A percentile compares a stretch with the other conserved stretches of the same genome.
Evolutionary conservation across 2,113 vertebrate genomes (phyloP).

Genomic region (Cheilinus undulatus): DNA sequence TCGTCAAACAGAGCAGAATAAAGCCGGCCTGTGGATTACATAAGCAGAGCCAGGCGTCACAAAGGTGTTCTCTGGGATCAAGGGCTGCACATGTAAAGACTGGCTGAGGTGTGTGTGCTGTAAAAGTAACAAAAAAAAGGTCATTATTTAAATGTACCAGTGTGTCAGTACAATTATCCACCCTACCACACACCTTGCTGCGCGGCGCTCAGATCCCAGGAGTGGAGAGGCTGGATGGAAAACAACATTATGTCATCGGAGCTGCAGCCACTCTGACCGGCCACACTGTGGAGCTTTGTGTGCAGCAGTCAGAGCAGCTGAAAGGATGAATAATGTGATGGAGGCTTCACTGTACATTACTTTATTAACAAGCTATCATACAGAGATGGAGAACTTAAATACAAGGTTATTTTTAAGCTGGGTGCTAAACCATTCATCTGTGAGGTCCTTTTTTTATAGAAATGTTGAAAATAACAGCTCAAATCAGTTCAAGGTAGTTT

Average conservation of each 20-base stretch:
- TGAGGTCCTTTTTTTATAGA: no score
- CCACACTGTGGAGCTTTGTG: constrained; percentile 78
- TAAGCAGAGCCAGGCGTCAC: background rate
- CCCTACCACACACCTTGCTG: constrained; percentile 46
- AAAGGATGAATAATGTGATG: constrained; percentile 1
- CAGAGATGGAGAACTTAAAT: background rate
- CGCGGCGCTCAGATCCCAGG: constrained; percentile 22
- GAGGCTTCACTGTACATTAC: background rate
- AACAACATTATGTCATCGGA: constrained; percentile 70
- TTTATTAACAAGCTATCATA: background rate
- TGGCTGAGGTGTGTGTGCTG: constrained; percentile 2
- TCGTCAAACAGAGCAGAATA: constrained; percentile 11
- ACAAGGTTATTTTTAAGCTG: no score
- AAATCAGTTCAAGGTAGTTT: no score
- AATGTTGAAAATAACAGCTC: no score
- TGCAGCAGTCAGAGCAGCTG: constrained; percentile 54
- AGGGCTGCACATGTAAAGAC: background rate
- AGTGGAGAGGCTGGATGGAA: constrained; percentile 59
- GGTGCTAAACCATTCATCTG: no score
- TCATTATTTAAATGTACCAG: constrained; percentile 21
- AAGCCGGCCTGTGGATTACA: background rate
- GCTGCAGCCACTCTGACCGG: constrained; percentile 63
- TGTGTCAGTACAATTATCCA: constrained; percentile 41
- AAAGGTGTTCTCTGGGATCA: constrained; percentile 25
- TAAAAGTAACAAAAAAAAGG: constrained; percentile 27